Conservation (phyloP, 2,888 invertebrate species). For the Colostygia pectinataria region DNA sequence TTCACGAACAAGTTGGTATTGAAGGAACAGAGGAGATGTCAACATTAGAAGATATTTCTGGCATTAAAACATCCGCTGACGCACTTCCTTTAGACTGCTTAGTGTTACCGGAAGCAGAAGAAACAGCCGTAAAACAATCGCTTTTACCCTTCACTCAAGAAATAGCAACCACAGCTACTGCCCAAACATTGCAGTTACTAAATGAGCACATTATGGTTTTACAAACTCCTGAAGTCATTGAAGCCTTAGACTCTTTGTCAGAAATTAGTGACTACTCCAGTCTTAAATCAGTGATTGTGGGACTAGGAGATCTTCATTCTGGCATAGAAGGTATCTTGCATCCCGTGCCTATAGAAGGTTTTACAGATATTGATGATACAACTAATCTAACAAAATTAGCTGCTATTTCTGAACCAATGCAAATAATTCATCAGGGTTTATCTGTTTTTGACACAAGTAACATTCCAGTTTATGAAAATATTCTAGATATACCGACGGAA, state of each 20-base stretch:
- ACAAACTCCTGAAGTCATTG: conserved; percentile 61
- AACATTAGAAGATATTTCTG: conserved; percentile 82
- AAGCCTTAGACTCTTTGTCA: conserved; percentile 63
- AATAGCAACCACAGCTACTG: conserved; percentile 46
- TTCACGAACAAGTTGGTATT: conserved; percentile 72
- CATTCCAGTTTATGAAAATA: conserved; percentile 69
- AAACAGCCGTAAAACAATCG: conserved; percentile 46
- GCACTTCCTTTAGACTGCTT: conserved; percentile 64
- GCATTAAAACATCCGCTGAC: conserved; percentile 80
- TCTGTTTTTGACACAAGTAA: conserved; percentile 62
- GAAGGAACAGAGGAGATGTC: conserved; percentile 81
- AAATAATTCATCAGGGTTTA: conserved; percentile 62
- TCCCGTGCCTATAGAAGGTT: conserved; percentile 60
- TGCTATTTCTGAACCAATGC: conserved; percentile 66
- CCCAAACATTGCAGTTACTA: conserved; percentile 62
- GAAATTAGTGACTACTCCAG: conserved; percentile 64
- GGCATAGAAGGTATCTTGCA: conserved; percentile 66
- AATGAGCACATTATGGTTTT: conserved; percentile 62
- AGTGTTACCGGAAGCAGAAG: conserved; percentile 54
- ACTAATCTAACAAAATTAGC: conserved; percentile 53
- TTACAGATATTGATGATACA: conserved; percentile 47
- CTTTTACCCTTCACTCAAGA: conserved; percentile 42
- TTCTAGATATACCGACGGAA: conserved; percentile 62
- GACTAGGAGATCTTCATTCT: conserved; percentile 55
- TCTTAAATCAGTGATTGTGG: conserved; percentile 57